Base-by-base conservation (phyloP, 2,113 vertebrate species). In the Struthio camelus region DNA sequence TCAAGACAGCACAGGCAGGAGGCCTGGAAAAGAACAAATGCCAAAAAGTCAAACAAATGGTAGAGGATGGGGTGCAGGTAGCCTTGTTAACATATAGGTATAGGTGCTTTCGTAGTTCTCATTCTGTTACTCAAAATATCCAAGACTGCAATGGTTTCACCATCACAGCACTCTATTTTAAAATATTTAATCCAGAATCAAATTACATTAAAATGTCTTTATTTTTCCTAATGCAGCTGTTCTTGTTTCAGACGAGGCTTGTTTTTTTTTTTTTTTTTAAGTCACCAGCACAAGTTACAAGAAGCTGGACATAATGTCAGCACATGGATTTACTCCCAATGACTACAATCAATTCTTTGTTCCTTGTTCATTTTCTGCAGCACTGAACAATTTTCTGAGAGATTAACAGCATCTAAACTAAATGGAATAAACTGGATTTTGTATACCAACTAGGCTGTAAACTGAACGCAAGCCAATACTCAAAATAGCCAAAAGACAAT, bases 401-500 rank as follows among this genome's bases (percentile, higher is more conserved):
- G 48, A 91, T 51, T 76, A 92, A 85, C 25, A 94, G 73, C 36
- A 91, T 71, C 93, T 69, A 40, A 93, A 76, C 44, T 44, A 82
- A 87, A 80, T 9, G 67, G 75, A 40, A 90, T 73, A 84, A 27
- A 78, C 77, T 13, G 65, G 56, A 73, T 77, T 84, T 79, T 82
- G 77, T 19, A 30, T 73, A 27, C 18, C 1, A 7, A 42, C 53
- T 3, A 7, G 79, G 78, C 2, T 51, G 59, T 4, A 81, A 38
- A 27, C 42, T 25, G 56, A 8, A 90, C 66, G 69, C 40, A 53
- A 82, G 70, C 56, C 73, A 82, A 40, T 11, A 58, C 36, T 61
- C 0, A 0, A 65, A 94, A 75, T 18, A 66, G 42, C 64, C 38
- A 27, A 19, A 81, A 86, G 80, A 83, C 79, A 92, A 23, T 53